Evolutionary conservation across 1,140 invertebrate genomes (phyloP), one percentile per base, ranked within the genome.

Genomic region (Archivesica marissinica): DNA sequence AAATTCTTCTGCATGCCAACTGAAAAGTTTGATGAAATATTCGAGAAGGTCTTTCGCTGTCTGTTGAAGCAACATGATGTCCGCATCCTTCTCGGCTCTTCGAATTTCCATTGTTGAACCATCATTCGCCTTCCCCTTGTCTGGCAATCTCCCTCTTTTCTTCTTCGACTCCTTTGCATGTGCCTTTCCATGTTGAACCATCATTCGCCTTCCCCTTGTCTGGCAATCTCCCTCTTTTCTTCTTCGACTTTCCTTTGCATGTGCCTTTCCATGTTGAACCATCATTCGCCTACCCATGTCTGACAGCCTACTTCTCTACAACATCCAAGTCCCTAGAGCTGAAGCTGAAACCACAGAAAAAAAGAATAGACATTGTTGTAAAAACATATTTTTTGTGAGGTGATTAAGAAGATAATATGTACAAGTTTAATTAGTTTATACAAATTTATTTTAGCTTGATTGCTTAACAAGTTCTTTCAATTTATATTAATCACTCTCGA

Each of bases 1-100:
- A 76, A 54, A 76, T 76, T 56, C 74, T 28, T 56, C 74, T 76
- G 74, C 74, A 56, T 76, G 74, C 33, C 74, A 59, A 76, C 52
- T 76, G n/a, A 72, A 50, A 72, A 47, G 44, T 72, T 47, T 72
- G 41, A 56, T 76, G 52, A 56, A 56, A 54, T 76, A 56, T 76
- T 56, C 33, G 47, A 52, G 41, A 52, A 47, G 2, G 72, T 75
- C 47, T 20, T 13, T 52, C 50, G 54, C 30, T 47, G 50, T 47
- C 72, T 50, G 68, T 72, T 72, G 68, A 72, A 72, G 68, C 68
- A 39, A 30, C 39, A 72, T 30, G 68, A 72, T 72, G 28, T 72
- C 38, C 20, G 33, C 68, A 72, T 72, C 68, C 68, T 72, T 39
- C 38, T 72, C 4, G 44, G 68, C 68, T n/a, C n/a, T n/a, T n/a